Base-by-base conservation (phyloP, 2,797 vertebrate species). In the Calcarius lapponicus region DNA sequence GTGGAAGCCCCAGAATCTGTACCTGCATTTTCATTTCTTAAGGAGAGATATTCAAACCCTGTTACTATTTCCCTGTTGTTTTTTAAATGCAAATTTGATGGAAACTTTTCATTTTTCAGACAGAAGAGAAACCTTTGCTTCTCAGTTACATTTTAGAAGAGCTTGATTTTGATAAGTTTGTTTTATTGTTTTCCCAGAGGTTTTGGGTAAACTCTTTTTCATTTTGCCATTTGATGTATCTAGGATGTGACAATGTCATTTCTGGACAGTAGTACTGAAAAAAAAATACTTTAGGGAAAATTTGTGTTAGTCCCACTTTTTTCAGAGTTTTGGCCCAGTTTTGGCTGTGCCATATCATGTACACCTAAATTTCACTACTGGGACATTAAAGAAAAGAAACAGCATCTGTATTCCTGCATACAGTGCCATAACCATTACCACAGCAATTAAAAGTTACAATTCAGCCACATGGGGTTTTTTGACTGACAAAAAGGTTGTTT, bases 191-290 rank as follows among this genome's bases (percentile, higher is more conserved):
- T 73, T 71, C 56, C 47, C 45, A 26, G 3, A 36, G 66, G 62
- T 71, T 84, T 83, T n/a, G 58, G 19, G 28, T 86, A 92, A 93
- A 71, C 31, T 47, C 11, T 45, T 94, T 96, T 95, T 92, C 26
- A 51, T 70, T 60, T 92, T 86, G 17, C 48, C 57, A 19, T 40
- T 89, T 92, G 56, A 86, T 56, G 81, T 86, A 67, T 75, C 54
- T 84, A 86, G 76, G 83, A 57, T 64, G 51, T 70, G 70, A 67
- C 75, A 51, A 93, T n/a, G 14, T 76, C 5, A 57, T 61, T 94
- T 95, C 86, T 92, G 79, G 66, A 17, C 43, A 74, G 32, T 43
- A 24, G 57, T 69, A 73, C 42, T 78, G 19, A 81, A 56, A 96
- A 57, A 57, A 43, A 61, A 88, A 31, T 9, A 83, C 90, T 94